phyloP scores from a whole-genome alignment of 2,113 vertebrate genomes.

The Vulpes ferrilata region DNA sequence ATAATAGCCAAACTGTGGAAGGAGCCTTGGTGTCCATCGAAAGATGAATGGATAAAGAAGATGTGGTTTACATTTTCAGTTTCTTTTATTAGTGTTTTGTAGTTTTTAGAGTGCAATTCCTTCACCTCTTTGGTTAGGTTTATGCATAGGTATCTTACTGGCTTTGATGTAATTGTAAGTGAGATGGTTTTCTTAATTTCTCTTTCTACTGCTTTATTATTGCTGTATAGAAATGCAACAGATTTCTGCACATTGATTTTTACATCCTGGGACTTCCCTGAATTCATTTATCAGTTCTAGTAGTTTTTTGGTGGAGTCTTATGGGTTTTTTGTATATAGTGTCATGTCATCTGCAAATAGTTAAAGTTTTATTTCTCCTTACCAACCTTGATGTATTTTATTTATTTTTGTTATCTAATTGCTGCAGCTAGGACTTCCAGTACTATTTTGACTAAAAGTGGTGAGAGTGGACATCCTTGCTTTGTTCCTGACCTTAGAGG shows the following conservation, averaged over 20 bases:
- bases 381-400: neutral
- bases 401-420: neutral
- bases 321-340: neutral
- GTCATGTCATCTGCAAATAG: neutral
- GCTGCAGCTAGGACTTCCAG: neutral
- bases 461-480: neutral
- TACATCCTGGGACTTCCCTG: neutral
- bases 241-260: neutral
- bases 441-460: neutral
- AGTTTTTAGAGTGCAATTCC: neutral
- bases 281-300: neutral
- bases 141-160: neutral
- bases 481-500: neutral
- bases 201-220: neutral
- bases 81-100: neutral
- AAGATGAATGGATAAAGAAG: no score
- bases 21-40: no score
- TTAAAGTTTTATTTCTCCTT: neutral
- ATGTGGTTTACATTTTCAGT: neutral
- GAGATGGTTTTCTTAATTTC: neutral
- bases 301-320: neutral
- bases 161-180: neutral
- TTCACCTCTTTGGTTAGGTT: neutral
- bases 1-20: no score
- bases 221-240: neutral